These are phyloP conservation scores for Bufotes viridis DNA, from an alignment of 2,797 vertebrate genomes.

Conservation along the genomic window DNA sequence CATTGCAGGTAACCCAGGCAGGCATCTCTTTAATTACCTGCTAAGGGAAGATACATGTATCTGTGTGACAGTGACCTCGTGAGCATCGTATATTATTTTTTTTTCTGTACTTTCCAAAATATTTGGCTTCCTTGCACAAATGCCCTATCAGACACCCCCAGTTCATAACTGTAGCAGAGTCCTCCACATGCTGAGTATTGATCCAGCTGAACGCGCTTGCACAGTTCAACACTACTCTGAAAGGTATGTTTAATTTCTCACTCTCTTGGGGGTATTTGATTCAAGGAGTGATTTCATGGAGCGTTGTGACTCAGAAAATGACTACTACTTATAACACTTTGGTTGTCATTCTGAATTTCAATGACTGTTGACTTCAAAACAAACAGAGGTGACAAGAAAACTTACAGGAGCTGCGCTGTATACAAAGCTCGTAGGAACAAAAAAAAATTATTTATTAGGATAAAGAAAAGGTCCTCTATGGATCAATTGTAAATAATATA, in stretches of 20 bases:
- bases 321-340: constrained; percentile 60
- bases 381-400: constrained; percentile 48
- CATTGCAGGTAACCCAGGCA: constrained; percentile 37
- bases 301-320: constrained; percentile 59
- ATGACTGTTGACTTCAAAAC: constrained; percentile 45
- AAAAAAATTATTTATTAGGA: neutral
- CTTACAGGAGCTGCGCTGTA: constrained; percentile 8
- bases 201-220: constrained; percentile 51
- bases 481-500: neutral
- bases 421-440: neutral
- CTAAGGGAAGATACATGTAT: constrained; percentile 23
- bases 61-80: constrained; percentile 9
- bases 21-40: constrained; percentile 42
- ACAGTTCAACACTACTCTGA: constrained; percentile 54
- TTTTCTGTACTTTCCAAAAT: constrained; percentile 55
- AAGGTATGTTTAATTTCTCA: constrained; percentile 65
- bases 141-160: neutral
- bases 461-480: neutral
- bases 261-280: constrained; percentile 61
- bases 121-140: constrained; percentile 51
- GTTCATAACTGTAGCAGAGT: neutral
- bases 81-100: neutral
- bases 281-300: constrained; percentile 63
- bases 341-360: constrained; percentile 62
- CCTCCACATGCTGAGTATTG: constrained; percentile 52